A percentile compares a stretch with the other conserved stretches of the same genome.
These are phyloP conservation scores for Dreissena rostriformis DNA, from an alignment of 1,140 invertebrate genomes.

Conservation along the genomic window DNA sequence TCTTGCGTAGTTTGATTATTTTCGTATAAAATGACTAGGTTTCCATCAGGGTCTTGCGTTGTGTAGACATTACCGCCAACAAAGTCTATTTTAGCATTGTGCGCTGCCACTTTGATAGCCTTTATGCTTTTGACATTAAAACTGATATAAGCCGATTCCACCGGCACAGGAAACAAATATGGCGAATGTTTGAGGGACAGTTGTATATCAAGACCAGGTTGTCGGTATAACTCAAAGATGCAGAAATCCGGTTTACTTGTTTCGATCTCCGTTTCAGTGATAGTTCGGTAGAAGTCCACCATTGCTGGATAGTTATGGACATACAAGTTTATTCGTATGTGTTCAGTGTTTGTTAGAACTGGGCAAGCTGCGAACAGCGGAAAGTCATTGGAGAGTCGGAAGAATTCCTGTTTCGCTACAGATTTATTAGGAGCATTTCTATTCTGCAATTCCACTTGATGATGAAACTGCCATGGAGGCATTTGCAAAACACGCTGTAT, in stretches of 20 bases:
- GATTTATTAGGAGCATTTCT: slow-evolving; percentile 7
- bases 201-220: slow-evolving; percentile 50
- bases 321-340: slow-evolving; percentile 56
- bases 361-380: slow-evolving; percentile 59
- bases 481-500: slow-evolving; percentile 20
- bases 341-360: slow-evolving; percentile 57
- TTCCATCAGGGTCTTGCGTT: slow-evolving; percentile 58
- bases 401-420: slow-evolving; percentile 37
- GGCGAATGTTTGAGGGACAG: slow-evolving; percentile 54
- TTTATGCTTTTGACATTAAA: slow-evolving; percentile 54
- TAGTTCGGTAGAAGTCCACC: slow-evolving; percentile 58
- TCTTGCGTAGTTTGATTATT: slow-evolving; percentile 10
- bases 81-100: slow-evolving; percentile 11
- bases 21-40: slow-evolving; percentile 51
- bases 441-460: slow-evolving; percentile 56
- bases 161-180: slow-evolving; percentile 39
- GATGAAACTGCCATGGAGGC: slow-evolving; percentile 54
- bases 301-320: slow-evolving; percentile 52
- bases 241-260: slow-evolving; percentile 58
- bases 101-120: background rate
- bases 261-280: slow-evolving; percentile 58
- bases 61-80: slow-evolving; percentile 41
- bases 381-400: slow-evolving; percentile 46
- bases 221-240: slow-evolving; percentile 54
- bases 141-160: slow-evolving; percentile 43